Conservation (phyloP, 2,113 vertebrate genomes). For the Bambusicola thoracicus region DNA sequence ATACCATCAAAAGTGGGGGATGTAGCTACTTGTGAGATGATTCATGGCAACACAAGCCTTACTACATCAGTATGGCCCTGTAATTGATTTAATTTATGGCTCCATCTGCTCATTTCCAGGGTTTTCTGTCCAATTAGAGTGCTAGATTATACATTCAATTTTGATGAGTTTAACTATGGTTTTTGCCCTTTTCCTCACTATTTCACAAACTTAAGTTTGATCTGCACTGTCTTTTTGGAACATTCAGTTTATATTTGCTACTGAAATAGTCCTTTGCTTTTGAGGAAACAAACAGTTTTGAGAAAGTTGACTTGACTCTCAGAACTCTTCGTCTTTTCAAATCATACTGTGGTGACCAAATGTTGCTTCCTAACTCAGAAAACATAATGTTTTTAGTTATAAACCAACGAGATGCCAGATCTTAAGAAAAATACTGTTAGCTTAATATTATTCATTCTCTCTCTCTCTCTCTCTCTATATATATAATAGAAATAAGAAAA, state of each 20-base stretch:
- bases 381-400: not conserved
- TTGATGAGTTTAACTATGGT: not conserved
- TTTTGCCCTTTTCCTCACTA: not conserved
- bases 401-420: not conserved
- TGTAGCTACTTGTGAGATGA: not conserved
- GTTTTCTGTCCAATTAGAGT: constrained; percentile 20
- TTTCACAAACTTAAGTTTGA: not conserved
- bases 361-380: not conserved
- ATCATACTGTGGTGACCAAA: not conserved
- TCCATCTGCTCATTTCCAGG: constrained; percentile 51
- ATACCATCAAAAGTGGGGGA: not conserved
- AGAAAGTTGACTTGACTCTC: not conserved
- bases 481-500: not conserved
- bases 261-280: not conserved
- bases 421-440: not conserved
- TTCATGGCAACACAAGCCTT: constrained; percentile 12
- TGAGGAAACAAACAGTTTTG: not conserved
- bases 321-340: not conserved
- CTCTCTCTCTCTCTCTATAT: no score
- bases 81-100: constrained; percentile 42
- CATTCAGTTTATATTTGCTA: not conserved
- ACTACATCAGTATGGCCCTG: not conserved
- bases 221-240: not conserved
- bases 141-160: not conserved
- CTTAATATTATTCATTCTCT: not conserved